A percentile compares a stretch with the other conserved stretches of the same genome.
Evolutionary conservation across 2,113 vertebrate genomes (phyloP).

Genomic region (Pelmatolapia mariae): DNA sequence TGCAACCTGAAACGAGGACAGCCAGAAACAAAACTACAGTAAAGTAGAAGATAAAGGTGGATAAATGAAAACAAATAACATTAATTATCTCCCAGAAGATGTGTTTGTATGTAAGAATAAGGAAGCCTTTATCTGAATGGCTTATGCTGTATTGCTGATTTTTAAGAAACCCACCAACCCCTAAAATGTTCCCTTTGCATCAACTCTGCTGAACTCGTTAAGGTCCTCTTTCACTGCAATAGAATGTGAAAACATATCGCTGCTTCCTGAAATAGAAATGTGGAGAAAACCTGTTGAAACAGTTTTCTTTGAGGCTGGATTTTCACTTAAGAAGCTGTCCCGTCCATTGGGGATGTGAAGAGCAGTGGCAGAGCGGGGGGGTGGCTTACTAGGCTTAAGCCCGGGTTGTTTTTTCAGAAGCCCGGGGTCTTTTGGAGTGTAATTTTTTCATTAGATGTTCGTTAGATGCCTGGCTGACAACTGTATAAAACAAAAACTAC

Average conservation of each 20-base stretch:
- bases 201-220: slow-evolving; percentile 48
- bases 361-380: no score
- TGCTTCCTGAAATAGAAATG: slow-evolving; percentile 36
- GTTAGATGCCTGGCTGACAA: no score
- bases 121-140: neutral
- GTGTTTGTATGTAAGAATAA: neutral
- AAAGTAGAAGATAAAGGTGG: neutral
- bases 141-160: neutral
- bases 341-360: neutral
- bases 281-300: neutral
- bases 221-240: neutral
- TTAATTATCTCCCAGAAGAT: neutral
- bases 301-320: slow-evolving; percentile 10
- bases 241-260: neutral
- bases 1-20: slow-evolving; percentile 66
- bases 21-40: neutral
- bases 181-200: neutral
- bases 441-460: no score
- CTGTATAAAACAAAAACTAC: no score
- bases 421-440: no score
- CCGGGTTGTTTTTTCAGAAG: no score
- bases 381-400: no score
- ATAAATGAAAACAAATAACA: neutral
- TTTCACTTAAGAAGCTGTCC: slow-evolving; percentile 30
- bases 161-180: neutral